These are phyloP conservation scores for Esperia sulphurella DNA, from an alignment of 2,888 invertebrate species.

Conservation along the genomic window DNA sequence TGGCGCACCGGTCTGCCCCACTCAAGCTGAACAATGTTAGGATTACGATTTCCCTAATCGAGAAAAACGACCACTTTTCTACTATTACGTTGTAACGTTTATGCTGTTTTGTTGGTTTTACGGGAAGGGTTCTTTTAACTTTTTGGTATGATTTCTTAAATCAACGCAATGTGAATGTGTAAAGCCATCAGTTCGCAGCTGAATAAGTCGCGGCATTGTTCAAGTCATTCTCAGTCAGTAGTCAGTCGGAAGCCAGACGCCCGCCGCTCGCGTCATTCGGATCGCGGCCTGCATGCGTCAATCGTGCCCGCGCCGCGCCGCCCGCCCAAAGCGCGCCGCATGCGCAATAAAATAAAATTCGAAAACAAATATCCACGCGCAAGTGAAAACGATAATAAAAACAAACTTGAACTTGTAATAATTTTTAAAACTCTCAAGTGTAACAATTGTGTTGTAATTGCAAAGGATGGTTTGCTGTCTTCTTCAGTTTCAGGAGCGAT, in stretches of 20 bases:
- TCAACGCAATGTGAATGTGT: neutral
- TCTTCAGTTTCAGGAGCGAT: constrained; percentile 20
- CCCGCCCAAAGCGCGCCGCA: constrained; percentile 33
- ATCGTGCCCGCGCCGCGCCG: constrained; percentile 31
- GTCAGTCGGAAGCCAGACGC: constrained; percentile 45
- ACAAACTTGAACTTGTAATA: constrained; percentile 10
- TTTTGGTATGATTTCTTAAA: neutral
- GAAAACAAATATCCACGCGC: constrained; percentile 19
- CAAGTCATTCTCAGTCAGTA: constrained; percentile 10
- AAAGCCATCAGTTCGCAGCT: constrained; percentile 3
- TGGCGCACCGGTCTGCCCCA: constrained; percentile 63
- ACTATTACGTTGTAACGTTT: constrained; percentile 18
- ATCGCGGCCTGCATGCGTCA: constrained; percentile 29
- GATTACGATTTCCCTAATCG: constrained; percentile 53
- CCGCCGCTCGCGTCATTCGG: constrained; percentile 37
- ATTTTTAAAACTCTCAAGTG: constrained; percentile 4
- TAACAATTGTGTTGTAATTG: constrained; percentile 18
- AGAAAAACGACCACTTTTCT: constrained; percentile 39
- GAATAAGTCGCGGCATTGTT: constrained; percentile 3
- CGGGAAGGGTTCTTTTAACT: neutral
- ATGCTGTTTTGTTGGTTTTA: neutral
- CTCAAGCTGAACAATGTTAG: constrained; percentile 42
- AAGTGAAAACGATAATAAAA: constrained; percentile 7
- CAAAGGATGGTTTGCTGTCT: constrained; percentile 30
- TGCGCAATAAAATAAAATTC: constrained; percentile 22